These are phyloP conservation scores for Andrena hattorfiana DNA, from an alignment of 2,888 invertebrate species.

Conservation along the genomic window DNA sequence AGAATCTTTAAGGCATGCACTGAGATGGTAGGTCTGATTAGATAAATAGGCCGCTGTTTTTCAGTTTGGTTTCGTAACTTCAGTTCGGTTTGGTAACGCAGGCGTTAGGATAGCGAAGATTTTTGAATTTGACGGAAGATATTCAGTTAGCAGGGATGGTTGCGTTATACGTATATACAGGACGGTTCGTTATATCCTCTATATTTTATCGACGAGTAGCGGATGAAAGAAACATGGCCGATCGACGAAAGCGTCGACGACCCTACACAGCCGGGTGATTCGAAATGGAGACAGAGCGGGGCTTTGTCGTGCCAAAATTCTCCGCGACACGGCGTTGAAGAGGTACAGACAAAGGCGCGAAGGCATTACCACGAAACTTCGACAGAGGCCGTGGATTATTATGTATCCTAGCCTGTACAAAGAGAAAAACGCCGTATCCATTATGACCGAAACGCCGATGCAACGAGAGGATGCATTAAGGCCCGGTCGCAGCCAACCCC, in stretches of 20 bases:
- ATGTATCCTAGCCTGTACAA: conserved; percentile 57
- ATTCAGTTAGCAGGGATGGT: neutral
- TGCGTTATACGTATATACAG: neutral
- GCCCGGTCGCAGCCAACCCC: conserved; percentile 35
- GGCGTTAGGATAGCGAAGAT: neutral
- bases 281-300: conserved; percentile 78
- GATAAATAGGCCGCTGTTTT: too few relatives aligned
- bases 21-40: too few relatives aligned
- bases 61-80: too few relatives aligned
- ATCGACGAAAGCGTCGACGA: conserved; percentile 73
- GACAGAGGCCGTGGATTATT: conserved; percentile 65
- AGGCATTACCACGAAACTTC: conserved; percentile 68
- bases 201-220: conserved; percentile 21
- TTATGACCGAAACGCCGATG: conserved; percentile 68
- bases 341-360: conserved; percentile 54
- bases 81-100: neutral
- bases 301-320: conserved; percentile 81
- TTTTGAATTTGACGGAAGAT: neutral
- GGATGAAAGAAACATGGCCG: conserved; percentile 67
- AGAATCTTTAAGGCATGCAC: too few relatives aligned
- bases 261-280: conserved; percentile 67
- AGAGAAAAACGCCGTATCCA: conserved; percentile 66
- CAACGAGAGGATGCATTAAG: conserved; percentile 67
- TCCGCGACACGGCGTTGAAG: conserved; percentile 51
- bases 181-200: conserved; percentile 3